Evolutionary conservation across 2,797 vertebrate genomes (phyloP), one percentile per base, ranked within the genome.

Genomic region (Sandelia bainsii): DNA sequence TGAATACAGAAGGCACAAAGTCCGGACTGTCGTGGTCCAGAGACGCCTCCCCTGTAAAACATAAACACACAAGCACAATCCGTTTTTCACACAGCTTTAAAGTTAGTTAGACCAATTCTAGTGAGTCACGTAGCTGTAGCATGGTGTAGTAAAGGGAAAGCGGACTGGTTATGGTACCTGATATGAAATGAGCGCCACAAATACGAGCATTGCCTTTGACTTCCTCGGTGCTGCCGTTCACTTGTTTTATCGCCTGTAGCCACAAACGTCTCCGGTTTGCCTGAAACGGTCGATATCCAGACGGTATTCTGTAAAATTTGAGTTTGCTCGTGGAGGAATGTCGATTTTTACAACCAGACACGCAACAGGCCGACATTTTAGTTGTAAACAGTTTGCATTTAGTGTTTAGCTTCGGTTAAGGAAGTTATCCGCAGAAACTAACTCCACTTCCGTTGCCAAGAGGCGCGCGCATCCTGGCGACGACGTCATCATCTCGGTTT

Each of bases 151-250:
- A 0, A 11, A 54, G 37, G 1, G 0, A 27, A 19, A 14, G 6
- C 34, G 5, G n/a, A 19, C 3, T 0, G 19, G 12, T 5, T 16
- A 1, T n/a, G 19, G 27, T 52, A 90, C 90, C 81, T 40, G 88
- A 87, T 19, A 81, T 19, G 12, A 92, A 93, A 77, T 92, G 90
- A 68, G 69, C 88, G 29, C 85, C 62, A 67, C 91, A 92, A n/a
- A 93, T 3, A 0, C 62, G 79, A 40, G 13, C 64, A 4, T 58
- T 27, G 5, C 7, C 0, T 1, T 0, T 6, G 12, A 84, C 29
- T 1, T 25, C 39, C 14, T 32, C 6, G 4, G 11, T 12, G 42
- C 45, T 23, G 12, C 76, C 61, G 67, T 80, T 87, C 13, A 34
- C 81, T 32, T 23, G 13, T 9, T 57, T 12, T 7, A 92, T 74